Base-by-base conservation (phyloP, 1,140 invertebrate genomes). In the Drosophila obscura region DNA sequence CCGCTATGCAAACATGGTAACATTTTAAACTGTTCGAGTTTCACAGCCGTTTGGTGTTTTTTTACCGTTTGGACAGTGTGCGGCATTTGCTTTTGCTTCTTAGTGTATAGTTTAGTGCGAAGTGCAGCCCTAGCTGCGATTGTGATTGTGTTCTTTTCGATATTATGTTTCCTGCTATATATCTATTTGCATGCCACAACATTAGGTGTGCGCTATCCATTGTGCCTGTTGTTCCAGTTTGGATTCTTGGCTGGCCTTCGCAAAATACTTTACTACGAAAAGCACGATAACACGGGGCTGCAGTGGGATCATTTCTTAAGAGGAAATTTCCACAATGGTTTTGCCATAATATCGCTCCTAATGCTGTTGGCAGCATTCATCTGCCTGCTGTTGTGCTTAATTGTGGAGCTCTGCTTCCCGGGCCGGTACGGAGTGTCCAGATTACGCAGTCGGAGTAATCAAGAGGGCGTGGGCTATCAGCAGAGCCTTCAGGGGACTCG, bases 71-170 rank as follows among this genome's bases (percentile, higher is more conserved):
- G 49, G 65, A 24, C 49, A 39, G 4, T 68, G 5, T 45, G 9
- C n/a, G 65, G 22, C 11, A 52, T 68, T 16, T 68, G 58, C 24
- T 62, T 62, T n/a, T 61, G 49, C 16, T 67, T 67, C 5, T 19
- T 67, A 35, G 7, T 62, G 26, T 39, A 63, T n/a, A 52, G 39
- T 13, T 39, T 63, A 45, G 0, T 53, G 45, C 49, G 46, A 9
- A 48, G 9, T 26, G 16, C 35, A 5, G 13, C 19, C 0, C 4
- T 48, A 4, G 48, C 58, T 24, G 26, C 48, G 0, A 19, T 61
- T 39, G n/a, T 52, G 7, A n/a, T 48, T 11, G 39, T n/a, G 4
- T 53, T 62, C 24, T 13, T 45, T 19, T 45, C 26, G 5, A 5
- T 61, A 24, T 1, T 51, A 4, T 8, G 26, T 16, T 52, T 31